These are phyloP conservation scores for Gerris lacustris DNA, from an alignment of 2,888 invertebrate genomes.

Conservation along the genomic window DNA sequence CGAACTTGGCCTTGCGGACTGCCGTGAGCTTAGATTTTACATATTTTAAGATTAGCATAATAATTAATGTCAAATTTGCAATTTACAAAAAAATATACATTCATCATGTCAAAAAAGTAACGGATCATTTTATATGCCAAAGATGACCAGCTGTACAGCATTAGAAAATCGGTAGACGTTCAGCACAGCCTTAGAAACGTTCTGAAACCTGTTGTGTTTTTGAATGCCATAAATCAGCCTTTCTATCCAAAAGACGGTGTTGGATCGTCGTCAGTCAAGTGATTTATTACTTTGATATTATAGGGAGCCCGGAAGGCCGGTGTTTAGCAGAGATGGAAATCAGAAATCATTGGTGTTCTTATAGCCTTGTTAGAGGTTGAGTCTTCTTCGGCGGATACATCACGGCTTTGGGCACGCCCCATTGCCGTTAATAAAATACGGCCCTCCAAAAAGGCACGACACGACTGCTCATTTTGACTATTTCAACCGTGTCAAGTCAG, in stretches of 20 bases:
- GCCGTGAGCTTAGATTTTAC: too few relatives aligned
- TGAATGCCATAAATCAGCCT: neutral
- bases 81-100: too few relatives aligned
- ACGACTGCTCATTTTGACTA: neutral
- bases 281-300: slow-evolving; percentile 1
- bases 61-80: too few relatives aligned
- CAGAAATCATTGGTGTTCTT: neutral
- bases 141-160: too few relatives aligned
- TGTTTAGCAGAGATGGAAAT: neutral
- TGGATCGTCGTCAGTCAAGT: neutral
- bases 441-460: neutral
- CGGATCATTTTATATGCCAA: too few relatives aligned
- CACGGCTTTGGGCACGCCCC: neutral
- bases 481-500: neutral
- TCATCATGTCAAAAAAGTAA: too few relatives aligned
- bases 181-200: too few relatives aligned
- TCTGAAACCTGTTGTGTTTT: neutral
- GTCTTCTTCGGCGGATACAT: neutral
- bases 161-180: too few relatives aligned
- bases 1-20: too few relatives aligned
- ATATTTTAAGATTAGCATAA: too few relatives aligned
- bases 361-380: neutral
- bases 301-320: neutral
- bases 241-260: neutral
- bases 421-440: too few relatives aligned